Evolutionary conservation across 1,140 invertebrate genomes (phyloP).

Genomic region (Polypedilum vanderplanki): DNA sequence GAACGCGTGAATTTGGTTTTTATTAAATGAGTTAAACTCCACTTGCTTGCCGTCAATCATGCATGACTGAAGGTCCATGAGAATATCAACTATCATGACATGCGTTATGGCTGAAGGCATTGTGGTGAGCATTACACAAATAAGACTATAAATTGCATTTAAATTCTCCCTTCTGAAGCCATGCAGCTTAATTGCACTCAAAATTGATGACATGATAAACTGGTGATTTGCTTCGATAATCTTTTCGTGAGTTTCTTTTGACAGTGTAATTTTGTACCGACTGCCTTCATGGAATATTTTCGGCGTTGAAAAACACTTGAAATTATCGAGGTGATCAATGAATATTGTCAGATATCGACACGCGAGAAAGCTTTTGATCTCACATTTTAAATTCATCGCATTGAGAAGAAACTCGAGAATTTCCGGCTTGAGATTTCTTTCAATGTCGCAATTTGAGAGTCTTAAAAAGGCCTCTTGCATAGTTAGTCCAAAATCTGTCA

Average conservation of each 20-base stretch:
- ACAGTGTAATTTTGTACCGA: neutral
- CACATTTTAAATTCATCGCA: neutral
- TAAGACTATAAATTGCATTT: neutral
- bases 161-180: neutral
- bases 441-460: neutral
- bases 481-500: neutral
- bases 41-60: neutral
- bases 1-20: neutral
- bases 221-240: neutral
- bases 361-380: neutral
- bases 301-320: neutral
- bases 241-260: neutral
- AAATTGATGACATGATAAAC: neutral
- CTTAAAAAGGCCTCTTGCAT: neutral
- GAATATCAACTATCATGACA: conserved; percentile 9
- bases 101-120: neutral
- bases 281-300: neutral
- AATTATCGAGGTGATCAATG: neutral
- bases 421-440: neutral
- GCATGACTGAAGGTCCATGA: neutral
- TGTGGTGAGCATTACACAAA: neutral
- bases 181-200: neutral
- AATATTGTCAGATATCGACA: neutral
- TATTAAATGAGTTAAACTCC: neutral
- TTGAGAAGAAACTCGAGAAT: neutral